Evolutionary conservation across 2,888 invertebrate genomes (phyloP).

Genomic region (Steinernema carpocapsae): DNA sequence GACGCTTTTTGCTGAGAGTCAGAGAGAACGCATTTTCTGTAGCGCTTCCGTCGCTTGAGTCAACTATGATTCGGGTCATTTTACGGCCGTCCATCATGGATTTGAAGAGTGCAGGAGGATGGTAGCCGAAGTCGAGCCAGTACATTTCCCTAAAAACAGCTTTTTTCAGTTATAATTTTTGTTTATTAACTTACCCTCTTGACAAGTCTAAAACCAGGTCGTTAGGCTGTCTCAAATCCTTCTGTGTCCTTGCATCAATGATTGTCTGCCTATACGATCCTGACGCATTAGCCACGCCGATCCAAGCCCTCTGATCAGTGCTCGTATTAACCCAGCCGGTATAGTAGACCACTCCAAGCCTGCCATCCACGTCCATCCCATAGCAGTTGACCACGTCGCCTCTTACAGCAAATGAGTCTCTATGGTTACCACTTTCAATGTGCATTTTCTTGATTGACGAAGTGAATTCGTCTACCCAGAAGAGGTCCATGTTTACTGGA

Average conservation of each 20-base stretch:
- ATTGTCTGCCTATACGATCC: conserved; percentile 38
- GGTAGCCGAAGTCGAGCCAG: conserved; percentile 46
- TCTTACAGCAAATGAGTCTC: conserved; percentile 36
- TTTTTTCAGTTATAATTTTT: background rate
- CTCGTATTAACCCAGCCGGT: conserved; percentile 73
- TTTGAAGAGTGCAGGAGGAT: conserved; percentile 37
- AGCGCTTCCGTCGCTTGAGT: conserved; percentile 34
- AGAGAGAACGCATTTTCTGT: conserved; percentile 37
- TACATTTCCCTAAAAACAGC: conserved; percentile 42
- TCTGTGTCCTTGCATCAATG: background rate
- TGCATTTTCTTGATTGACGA: conserved; percentile 35
- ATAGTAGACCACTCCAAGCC: conserved; percentile 80
- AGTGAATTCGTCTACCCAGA: conserved; percentile 78
- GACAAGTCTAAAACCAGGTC: conserved; percentile 38
- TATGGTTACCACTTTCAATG: conserved; percentile 30
- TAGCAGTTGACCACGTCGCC: conserved; percentile 54
- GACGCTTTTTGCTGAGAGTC: conserved; percentile 32
- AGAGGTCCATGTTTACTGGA: conserved; percentile 76
- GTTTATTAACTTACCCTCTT: conserved; percentile 9
- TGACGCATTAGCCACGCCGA: conserved; percentile 39
- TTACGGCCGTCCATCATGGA: conserved; percentile 46
- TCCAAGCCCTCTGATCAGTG: conserved; percentile 36
- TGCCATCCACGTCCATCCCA: conserved; percentile 84
- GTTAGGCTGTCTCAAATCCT: conserved; percentile 39
- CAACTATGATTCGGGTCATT: conserved; percentile 31